Conservation (phyloP, 2,797 vertebrate species). For the Alectoris magna region DNA sequence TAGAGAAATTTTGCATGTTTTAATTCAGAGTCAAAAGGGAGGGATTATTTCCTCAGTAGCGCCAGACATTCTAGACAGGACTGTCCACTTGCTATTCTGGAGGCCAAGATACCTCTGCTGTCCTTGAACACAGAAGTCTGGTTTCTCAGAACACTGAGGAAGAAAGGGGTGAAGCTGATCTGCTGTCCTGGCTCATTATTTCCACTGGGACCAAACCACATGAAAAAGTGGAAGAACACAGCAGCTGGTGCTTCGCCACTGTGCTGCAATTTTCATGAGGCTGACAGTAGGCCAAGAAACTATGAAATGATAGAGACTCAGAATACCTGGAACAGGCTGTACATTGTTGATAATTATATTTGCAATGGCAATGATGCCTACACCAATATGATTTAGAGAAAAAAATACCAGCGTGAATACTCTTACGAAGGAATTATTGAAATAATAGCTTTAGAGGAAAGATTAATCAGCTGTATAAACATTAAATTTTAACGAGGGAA, state of each 20-base stretch:
- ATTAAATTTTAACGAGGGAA: conserved; percentile 42
- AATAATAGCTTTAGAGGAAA: not conserved
- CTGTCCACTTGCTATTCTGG: not conserved
- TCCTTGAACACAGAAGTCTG: conserved; percentile 27
- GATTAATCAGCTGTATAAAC: conserved; percentile 61
- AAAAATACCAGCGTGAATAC: conserved; percentile 9
- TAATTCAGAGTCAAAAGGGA: not conserved
- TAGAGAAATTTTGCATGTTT: not conserved
- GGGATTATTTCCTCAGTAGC: not conserved
- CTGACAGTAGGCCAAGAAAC: conserved; percentile 50
- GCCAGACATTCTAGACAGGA: not conserved
- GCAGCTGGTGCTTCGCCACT: conserved; percentile 62
- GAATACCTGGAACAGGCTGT: conserved; percentile 57
- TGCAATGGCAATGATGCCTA: conserved; percentile 35
- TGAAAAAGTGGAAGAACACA: conserved; percentile 56
- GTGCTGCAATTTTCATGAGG: conserved; percentile 57
- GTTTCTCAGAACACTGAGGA: conserved; percentile 41
- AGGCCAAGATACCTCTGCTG: conserved; percentile 19
- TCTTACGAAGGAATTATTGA: conserved; percentile 39
- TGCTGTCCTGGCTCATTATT: conserved; percentile 37
- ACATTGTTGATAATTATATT: conserved; percentile 40
- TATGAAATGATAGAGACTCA: conserved; percentile 47
- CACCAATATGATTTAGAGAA: conserved; percentile 29
- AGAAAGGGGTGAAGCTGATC: conserved; percentile 27
- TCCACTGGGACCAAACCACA: conserved; percentile 33